Base-by-base conservation (phyloP, 2,797 vertebrate genomes). In the Chlorospingus semifuscus region DNA sequence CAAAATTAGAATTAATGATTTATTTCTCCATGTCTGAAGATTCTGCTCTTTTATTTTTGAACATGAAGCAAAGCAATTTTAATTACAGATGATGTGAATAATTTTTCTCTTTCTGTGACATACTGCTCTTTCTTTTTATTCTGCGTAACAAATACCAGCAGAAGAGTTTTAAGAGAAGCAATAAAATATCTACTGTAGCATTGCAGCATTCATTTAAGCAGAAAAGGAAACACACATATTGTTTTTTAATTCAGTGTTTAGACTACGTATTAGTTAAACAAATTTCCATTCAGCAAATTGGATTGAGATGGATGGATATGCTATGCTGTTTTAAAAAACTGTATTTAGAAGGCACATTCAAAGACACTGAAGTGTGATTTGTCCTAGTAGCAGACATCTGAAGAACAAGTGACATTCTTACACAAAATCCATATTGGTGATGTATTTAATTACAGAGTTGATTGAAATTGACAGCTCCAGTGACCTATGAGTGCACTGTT, bases 381-480 rank as follows among this genome's bases (percentile, higher is more conserved):
- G 97, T 97, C 97, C 97, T 97, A 80, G 94, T 22, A 93, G 93
- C 95, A 97, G 97, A 96, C 97, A 96, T 97, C 94, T 98, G 97
- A 98, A 97, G 97, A 98, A 97, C 97, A 98, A 98, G 97, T 98
- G 98, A 98, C 97, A 97, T 97, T 97, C 95, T 97, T 98, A 97
- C 97, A 98, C 95, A 98, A 98, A 98, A 98, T 98, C 98, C 92
- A 98, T 98, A 98, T 97, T 96, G 95, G 97, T 98, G 97, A 98
- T 98, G 97, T 98, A 98, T 98, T 98, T 98, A 98, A 98, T 98
- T 98, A 98, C 97, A 96, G 97, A 96, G 94, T 95, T 98, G 98
- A 98, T 98, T 98, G 98, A 97, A 98, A 98, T 98, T 98, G 98
- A 98, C 98, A 98, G 97, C 83, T 94, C 88, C 95, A 79, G 97